A percentile compares a stretch with the other conserved stretches of the same genome.
Evolutionary conservation across 2,113 vertebrate species (phyloP).

Genomic region (Bucco capensis): DNA sequence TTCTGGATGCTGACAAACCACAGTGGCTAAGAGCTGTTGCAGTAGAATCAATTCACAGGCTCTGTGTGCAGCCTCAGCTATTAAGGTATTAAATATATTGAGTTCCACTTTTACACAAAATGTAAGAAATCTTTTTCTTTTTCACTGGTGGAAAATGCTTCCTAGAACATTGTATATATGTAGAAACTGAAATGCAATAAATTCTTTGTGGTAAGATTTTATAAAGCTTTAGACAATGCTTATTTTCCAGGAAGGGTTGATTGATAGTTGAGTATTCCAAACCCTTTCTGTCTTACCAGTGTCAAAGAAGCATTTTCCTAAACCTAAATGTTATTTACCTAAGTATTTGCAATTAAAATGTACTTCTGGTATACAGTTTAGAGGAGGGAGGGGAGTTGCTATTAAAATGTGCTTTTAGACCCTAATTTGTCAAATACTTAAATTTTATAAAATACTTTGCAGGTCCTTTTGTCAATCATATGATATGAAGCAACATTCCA

Average conservation of each 20-base stretch:
- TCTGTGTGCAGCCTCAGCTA: slow-evolving; percentile 95
- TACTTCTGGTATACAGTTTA: neutral
- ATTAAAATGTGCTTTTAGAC: neutral
- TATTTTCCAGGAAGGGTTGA: neutral
- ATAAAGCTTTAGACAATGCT: neutral
- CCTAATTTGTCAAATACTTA: neutral
- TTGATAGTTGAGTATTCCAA: neutral
- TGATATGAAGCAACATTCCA: slow-evolving; percentile 99
- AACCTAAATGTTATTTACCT: neutral
- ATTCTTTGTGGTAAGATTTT: neutral
- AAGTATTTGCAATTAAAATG: neutral
- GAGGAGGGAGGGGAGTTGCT: neutral
- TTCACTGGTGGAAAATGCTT: neutral
- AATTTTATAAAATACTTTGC: slow-evolving; percentile 47
- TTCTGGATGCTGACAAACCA: slow-evolving; percentile 97
- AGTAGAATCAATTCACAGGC: slow-evolving; percentile 94
- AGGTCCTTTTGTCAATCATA: slow-evolving; percentile 98
- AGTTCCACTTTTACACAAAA: neutral
- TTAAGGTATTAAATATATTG: slow-evolving; percentile 79
- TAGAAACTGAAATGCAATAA: neutral
- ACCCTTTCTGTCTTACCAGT: neutral
- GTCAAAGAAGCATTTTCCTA: neutral
- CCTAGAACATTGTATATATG: neutral
- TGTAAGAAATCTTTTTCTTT: neutral
- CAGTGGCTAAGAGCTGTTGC: slow-evolving; percentile 98